Conservation (phyloP, 1,140 invertebrate genomes). For the Bombus balteatus region DNA sequence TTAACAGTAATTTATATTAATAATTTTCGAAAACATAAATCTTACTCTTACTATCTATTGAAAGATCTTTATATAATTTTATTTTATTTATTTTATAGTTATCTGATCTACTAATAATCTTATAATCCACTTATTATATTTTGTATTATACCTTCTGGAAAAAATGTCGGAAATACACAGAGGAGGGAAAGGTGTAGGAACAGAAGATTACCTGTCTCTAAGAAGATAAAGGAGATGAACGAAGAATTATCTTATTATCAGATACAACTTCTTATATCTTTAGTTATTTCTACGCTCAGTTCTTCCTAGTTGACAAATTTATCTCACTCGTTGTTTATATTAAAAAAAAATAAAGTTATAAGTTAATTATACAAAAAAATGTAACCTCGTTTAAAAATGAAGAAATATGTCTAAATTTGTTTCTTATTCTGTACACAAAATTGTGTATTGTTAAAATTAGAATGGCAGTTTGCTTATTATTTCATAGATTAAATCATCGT, state of each 20-base stretch:
- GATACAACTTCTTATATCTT: not conserved
- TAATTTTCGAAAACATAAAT: too few relatives aligned
- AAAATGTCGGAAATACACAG: not conserved
- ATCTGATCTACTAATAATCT: too few relatives aligned
- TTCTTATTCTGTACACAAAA: not conserved
- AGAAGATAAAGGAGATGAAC: not conserved
- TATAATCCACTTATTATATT: not conserved
- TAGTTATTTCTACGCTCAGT: not conserved
- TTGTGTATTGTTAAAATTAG: too few relatives aligned
- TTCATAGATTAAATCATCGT: not conserved
- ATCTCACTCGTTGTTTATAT: not conserved
- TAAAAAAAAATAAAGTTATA: not conserved
- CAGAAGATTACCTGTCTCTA: not conserved
- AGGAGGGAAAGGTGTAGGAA: not conserved
- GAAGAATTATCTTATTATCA: constrained; percentile 3
- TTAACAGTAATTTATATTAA: too few relatives aligned
- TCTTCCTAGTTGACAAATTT: not conserved
- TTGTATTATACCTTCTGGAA: not conserved
- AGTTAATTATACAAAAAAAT: not conserved
- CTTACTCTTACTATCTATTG: too few relatives aligned
- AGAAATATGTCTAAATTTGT: not conserved
- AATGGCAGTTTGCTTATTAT: too few relatives aligned
- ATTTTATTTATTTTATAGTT: too few relatives aligned
- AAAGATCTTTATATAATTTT: too few relatives aligned
- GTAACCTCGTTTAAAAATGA: not conserved